Base-by-base conservation (phyloP, 2,888 invertebrate species). In the Cerceris rybyensis region DNA sequence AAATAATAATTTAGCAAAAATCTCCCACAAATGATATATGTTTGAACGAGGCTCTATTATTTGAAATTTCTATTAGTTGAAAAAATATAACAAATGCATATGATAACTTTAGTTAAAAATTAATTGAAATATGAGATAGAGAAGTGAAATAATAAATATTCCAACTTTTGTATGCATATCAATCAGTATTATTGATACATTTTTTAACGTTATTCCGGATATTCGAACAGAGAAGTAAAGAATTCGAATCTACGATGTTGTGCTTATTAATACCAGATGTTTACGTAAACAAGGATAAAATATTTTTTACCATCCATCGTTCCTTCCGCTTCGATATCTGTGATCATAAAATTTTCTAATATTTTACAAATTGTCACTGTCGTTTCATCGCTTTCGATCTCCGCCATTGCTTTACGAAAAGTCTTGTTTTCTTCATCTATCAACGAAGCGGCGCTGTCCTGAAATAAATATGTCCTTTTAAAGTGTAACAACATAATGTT, bases 291-390 rank as follows among this genome's bases (percentile, higher is more conserved):
- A 46, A 11, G 8, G 11, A 41, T 54, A 28, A 4, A 17, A 16
- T 52, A 6, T 7, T 43, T 57, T 68, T 90, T 91, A 94, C 94
- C 93, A 79, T 95, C 94, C 93, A 94, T 93, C 11, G 94, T 93
- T 71, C 94, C 90, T 86, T 94, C 94, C 0, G 93, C 91, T 52
- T 93, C 93, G 69, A 94, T 93, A 69, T 94, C 93, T 16, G 94
- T 93, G 64, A 94, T 92, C 42, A 91, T 91, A 81, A 94, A 94
- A 50, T 92, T 90, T 0, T 93, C 91, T 0, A 93, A 89, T 0
- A 95, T 89, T 1, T 93, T 91, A 59, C 94, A 94, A 87, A 95
- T 85, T 1, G 78, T 78, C 6, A 82, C 81, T 54, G 76, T 74
- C 16, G 58, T 61, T 11, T 82, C 77, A 6, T 75, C 70, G 4